Evolutionary conservation across 2,888 invertebrate species (phyloP).

Genomic region (Ommatoiulus sabulosus): DNA sequence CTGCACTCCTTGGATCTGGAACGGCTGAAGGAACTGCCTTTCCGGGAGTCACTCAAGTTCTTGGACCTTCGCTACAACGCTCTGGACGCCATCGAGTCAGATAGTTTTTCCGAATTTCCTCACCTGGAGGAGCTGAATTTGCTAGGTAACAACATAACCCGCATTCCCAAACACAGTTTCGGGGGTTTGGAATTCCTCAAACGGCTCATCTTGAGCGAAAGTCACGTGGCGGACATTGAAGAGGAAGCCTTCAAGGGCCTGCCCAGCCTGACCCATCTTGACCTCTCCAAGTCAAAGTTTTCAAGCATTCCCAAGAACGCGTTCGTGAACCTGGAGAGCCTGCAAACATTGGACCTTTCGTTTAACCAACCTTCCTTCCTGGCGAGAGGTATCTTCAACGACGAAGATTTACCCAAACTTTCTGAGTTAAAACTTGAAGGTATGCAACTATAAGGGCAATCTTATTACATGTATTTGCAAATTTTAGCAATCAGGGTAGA

Average conservation of each 20-base stretch:
- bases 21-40: neutral
- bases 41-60: neutral
- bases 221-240: neutral
- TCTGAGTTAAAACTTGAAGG: neutral
- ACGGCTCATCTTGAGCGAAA: neutral
- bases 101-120: neutral
- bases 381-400: neutral
- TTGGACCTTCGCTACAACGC: neutral
- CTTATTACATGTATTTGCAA: too few species aligned
- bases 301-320: neutral
- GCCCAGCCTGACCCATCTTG: constrained; percentile 8
- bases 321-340: neutral
- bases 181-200: neutral
- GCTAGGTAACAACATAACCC: neutral
- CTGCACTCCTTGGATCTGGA: neutral
- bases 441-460: neutral
- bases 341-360: neutral
- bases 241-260: neutral
- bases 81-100: neutral
- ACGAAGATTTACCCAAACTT: neutral
- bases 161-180: neutral
- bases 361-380: neutral
- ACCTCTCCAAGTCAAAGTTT: neutral
- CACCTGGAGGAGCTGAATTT: neutral
- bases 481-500: too few species aligned